Conservation (phyloP, 2,888 invertebrate species). For the Leistus spinibarbis region DNA sequence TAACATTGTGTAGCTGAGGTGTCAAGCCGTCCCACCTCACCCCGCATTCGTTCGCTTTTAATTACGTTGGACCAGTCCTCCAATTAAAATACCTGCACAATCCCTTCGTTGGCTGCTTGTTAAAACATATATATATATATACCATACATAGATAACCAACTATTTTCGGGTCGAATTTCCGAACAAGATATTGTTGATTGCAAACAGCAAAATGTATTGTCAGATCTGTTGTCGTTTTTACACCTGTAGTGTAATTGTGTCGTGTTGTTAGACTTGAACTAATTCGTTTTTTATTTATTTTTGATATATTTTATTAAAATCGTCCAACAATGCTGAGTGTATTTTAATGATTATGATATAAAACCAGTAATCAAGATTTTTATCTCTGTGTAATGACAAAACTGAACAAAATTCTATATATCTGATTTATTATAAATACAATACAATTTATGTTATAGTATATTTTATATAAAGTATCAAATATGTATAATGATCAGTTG, state of each 20-base stretch:
- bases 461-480: not conserved
- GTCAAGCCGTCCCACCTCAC: slow-evolving; percentile 55
- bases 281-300: not conserved
- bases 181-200: not conserved
- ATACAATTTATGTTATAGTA: not conserved
- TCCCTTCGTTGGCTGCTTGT: slow-evolving; percentile 50
- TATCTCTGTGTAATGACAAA: not conserved
- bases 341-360: not conserved
- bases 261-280: not conserved
- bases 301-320: not conserved
- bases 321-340: not conserved
- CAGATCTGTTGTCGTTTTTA: not conserved
- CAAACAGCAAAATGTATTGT: not conserved
- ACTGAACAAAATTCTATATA: not conserved
- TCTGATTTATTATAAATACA: not conserved
- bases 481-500: too few relatives aligned
- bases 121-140: not conserved
- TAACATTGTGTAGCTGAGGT: slow-evolving; percentile 57
- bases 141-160: not conserved
- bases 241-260: not conserved
- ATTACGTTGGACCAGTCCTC: slow-evolving; percentile 56
- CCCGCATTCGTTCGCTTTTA: slow-evolving; percentile 52
- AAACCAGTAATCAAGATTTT: not conserved
- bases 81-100: slow-evolving; percentile 56
- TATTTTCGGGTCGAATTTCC: not conserved